Base-by-base conservation (phyloP, 2,888 invertebrate genomes). In the Caenorhabditis sinica region DNA sequence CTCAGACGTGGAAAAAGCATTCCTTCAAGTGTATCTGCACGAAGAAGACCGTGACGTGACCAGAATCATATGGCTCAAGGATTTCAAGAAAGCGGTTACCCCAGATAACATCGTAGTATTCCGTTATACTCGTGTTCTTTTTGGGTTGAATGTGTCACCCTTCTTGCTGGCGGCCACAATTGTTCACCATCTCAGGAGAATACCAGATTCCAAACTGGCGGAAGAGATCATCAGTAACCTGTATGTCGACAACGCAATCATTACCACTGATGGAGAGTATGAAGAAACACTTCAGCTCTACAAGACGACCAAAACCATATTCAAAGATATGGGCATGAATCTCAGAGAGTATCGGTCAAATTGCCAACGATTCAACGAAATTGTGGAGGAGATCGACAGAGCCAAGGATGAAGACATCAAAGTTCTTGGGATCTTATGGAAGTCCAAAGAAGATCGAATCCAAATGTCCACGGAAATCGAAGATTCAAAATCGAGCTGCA, bases 241-340 rank as follows among this genome's bases (percentile, higher is more conserved):
- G 6, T 88, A 89, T 66, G 88, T 89, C 0, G 88, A 88, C 71
- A 88, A 88, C 43, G 15, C 89, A 1, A 45, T 89, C 8, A n/a
- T 72, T 13, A 76, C 87, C 0, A 36, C 76, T 2, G 33, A 73
- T 6, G 66, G 11, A 20, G 25, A 49, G 0, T 25, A 43, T 2
- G 49, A 65, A 13, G 30, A 65, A n/a, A 17, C 23, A 30, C 0
- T 28, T 1, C 30, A 11, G 23, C 33, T 13, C 53, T 86, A 85
- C 58, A 4, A 33, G 1, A n/a, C 33, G 2, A 8, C 63, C n/a
- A 88, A 82, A 45, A 15, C 40, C 4, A 58, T 74, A 15, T 84
- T 88, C 68, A 9, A 49, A 8, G 45, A 65, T 2, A 56, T 71
- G 33, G 28, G 45, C 0, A 87, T 88, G 86, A 85, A 88, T 25